Conservation (phyloP, 2,797 vertebrate species). For the Melanotaenia parkinsoni region DNA sequence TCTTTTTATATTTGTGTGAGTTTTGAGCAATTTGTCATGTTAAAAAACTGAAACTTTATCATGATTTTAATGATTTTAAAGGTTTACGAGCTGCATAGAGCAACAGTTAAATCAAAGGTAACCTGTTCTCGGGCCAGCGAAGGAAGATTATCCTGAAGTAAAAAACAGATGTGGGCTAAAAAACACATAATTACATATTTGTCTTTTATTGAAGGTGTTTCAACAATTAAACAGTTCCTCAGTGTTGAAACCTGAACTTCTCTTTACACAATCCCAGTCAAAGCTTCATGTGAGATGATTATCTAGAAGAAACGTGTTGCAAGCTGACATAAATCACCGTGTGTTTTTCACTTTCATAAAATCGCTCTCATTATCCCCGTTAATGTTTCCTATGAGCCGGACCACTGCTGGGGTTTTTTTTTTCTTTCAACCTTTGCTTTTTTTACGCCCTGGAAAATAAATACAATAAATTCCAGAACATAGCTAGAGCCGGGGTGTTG, state of each 20-base stretch:
- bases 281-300: slow-evolving; percentile 33
- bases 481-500: slow-evolving; percentile 59
- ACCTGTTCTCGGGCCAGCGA: too few species aligned
- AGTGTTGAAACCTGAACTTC: slow-evolving; percentile 7
- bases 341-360: slow-evolving; percentile 38
- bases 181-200: neutral
- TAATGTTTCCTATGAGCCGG: slow-evolving; percentile 21
- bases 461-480: slow-evolving; percentile 75
- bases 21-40: too few species aligned
- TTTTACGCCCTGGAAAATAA: slow-evolving; percentile 63
- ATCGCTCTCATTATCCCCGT: slow-evolving; percentile 34
- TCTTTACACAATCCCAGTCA: slow-evolving; percentile 7
- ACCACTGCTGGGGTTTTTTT: slow-evolving; percentile 8
- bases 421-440: slow-evolving; percentile 40
- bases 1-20: too few species aligned
- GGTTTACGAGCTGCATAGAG: too few species aligned
- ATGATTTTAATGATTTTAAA: too few species aligned
- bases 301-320: slow-evolving; percentile 28
- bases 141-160: neutral
- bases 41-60: too few species aligned
- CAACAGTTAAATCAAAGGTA: too few species aligned
- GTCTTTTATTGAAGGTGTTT: neutral
- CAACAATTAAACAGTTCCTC: neutral
- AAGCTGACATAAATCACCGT: slow-evolving; percentile 44
- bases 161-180: neutral